Evolutionary conservation across 2,113 vertebrate genomes (phyloP).

Genomic region (Cranoglanis bouderius): DNA sequence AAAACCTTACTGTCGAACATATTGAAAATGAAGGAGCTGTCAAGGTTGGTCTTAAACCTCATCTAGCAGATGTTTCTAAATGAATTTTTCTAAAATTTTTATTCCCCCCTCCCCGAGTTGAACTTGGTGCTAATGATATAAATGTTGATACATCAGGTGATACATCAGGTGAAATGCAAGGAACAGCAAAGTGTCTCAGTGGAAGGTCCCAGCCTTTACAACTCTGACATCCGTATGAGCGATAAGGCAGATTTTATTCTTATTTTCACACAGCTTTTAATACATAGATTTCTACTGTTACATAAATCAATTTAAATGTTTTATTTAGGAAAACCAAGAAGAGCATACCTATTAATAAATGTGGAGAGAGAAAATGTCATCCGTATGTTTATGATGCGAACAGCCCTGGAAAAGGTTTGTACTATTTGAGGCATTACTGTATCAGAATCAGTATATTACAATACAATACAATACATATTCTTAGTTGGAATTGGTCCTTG

Average conservation of each 20-base stretch:
- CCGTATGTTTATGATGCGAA: not conserved
- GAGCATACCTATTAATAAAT: not conserved
- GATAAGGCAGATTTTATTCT: not conserved
- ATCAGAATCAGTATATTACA: not conserved
- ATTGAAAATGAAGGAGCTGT: not conserved
- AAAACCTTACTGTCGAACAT: not conserved
- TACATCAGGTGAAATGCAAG: too few species aligned
- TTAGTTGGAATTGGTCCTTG: not conserved
- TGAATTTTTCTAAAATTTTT: not conserved
- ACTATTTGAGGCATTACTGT: not conserved
- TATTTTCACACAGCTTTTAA: not conserved
- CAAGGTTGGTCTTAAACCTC: not conserved
- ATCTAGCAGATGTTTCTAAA: not conserved
- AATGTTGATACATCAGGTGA: not conserved
- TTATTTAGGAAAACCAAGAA: not conserved
- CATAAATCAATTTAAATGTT: not conserved
- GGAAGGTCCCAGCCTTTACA: not conserved
- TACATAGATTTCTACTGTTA: not conserved
- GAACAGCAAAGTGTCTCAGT: not conserved
- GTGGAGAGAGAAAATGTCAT: not conserved
- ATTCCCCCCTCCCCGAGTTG: too few species aligned
- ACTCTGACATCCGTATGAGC: not conserved
- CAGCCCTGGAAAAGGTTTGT: not conserved
- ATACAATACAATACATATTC: not conserved
- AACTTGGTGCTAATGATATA: not conserved